Evolutionary conservation across 2,113 vertebrate genomes (phyloP), one percentile per base, ranked within the genome.

Genomic region (Neopipo cinnamomea): DNA sequence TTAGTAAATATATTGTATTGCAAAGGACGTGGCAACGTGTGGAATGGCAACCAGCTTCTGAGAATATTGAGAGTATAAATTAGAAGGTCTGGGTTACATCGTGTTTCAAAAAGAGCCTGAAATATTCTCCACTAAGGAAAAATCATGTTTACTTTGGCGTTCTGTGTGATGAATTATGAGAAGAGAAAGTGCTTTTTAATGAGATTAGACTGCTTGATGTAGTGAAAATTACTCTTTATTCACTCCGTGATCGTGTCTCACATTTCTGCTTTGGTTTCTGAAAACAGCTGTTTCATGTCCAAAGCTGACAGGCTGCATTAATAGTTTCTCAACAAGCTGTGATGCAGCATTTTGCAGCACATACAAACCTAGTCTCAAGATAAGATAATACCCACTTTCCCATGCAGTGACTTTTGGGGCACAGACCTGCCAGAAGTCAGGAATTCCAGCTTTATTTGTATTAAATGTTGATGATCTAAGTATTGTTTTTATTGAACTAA

Each of bases 111-210:
- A 93, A 67, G 18, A 80, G 21, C 24, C 53, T 50, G n/a, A 65
- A 86, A 73, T 70, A 81, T 37, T 73, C 89, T 78, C 21, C n/a
- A 23, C 52, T 73, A 79, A 53, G 30, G 50, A 70, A 89, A 93
- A 85, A 63, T 25, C 27, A 8, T 42, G 71, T 85, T 95, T 88
- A 46, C 49, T 93, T 88, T 75, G 76, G 25, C 37, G 42, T 93
- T 95, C 68, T 88, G 14, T 61, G 41, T 89, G 66, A 15, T 88
- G 58, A 96, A 88, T 92, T 91, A 91, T 62, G 70, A 80, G 84
- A 88, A 62, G 24, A 85, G 37, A 82, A 96, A 88, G 62, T 94
- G 58, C 46, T 94, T 89, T 95, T 83, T 88, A 94, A 95, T 93
- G 71, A 89, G 83, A 85, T 94, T 88, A 71, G 55, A 49, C 85